Base-by-base conservation (phyloP, 2,888 invertebrate species). In the Ditula angustiorana region DNA sequence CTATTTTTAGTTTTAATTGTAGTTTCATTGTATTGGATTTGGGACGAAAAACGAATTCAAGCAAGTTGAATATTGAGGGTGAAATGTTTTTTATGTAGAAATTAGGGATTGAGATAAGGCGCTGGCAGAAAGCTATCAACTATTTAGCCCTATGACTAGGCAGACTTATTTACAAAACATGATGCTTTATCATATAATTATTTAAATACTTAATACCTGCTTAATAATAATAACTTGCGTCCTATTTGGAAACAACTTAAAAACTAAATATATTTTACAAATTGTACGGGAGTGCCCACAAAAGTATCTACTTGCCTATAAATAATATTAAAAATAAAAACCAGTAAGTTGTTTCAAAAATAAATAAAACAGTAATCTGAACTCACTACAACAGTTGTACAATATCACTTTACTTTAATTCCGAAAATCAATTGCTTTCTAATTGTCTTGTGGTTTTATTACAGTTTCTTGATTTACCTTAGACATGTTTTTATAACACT, bases 61-160 rank as follows among this genome's bases (percentile, higher is more conserved):
- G n/a, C n/a, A n/a, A n/a, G n/a, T n/a, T n/a, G n/a, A n/a, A n/a
- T n/a, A n/a, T n/a, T n/a, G n/a, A n/a, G n/a, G n/a, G n/a, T n/a
- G n/a, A n/a, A n/a, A n/a, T n/a, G n/a, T n/a, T n/a, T n/a, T n/a
- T n/a, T n/a, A n/a, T n/a, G n/a, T n/a, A n/a, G n/a, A n/a, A n/a
- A n/a, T n/a, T n/a, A n/a, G n/a, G n/a, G n/a, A n/a, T n/a, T n/a
- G n/a, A n/a, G n/a, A n/a, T n/a, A n/a, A n/a, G n/a, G n/a, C n/a
- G n/a, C n/a, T n/a, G n/a, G n/a, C n/a, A n/a, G n/a, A n/a, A 63
- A 23, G 28, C 56, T 50, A 46, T 49, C 61, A 60, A 69, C 57
- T 60, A 46, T 66, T 64, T 70, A 70, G 64, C 61, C 61, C 59
- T 71, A 67, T 66, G 69, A 71, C 71, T 71, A 71, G 71, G 66